A percentile compares a stretch with the other conserved stretches of the same genome.
These are phyloP conservation scores for Stomatorhinus walkeri DNA, from an alignment of 2,797 vertebrate genomes.

Conservation along the genomic window DNA sequence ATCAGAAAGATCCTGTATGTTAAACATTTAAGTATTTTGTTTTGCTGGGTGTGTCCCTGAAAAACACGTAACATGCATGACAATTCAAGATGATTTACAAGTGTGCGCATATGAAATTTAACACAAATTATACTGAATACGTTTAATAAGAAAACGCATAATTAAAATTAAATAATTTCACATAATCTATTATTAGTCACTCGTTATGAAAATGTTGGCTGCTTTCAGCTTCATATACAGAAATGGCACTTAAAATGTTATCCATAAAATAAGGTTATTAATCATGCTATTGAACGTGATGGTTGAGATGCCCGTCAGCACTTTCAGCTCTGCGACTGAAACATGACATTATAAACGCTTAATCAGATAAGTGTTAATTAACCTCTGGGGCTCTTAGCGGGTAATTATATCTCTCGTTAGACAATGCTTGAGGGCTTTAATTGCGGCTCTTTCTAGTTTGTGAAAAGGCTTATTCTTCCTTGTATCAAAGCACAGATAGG, in stretches of 20 bases:
- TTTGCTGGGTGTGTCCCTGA: background rate
- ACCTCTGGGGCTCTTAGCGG: background rate
- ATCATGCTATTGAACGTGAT: background rate
- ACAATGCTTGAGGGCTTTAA: background rate
- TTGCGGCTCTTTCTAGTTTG: background rate
- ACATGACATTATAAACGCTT: constrained; percentile 9
- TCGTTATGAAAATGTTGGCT: background rate
- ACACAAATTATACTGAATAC: background rate
- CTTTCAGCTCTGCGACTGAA: constrained; percentile 11
- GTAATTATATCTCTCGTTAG: background rate
- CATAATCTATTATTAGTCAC: background rate
- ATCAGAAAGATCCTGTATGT: background rate
- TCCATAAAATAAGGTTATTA: background rate
- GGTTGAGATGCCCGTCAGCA: background rate
- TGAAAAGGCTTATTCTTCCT: background rate
- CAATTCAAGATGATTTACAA: background rate
- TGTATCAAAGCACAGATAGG: background rate
- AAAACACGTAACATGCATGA: background rate
- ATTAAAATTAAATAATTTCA: background rate
- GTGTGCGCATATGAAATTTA: background rate
- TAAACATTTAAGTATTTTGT: background rate
- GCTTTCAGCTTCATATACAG: background rate
- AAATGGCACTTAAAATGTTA: background rate
- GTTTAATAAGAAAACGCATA: background rate
- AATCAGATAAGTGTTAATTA: constrained; percentile 25